Evolutionary conservation across 1,140 invertebrate genomes (phyloP).

Genomic region (Stegodyphus mimosarum): DNA sequence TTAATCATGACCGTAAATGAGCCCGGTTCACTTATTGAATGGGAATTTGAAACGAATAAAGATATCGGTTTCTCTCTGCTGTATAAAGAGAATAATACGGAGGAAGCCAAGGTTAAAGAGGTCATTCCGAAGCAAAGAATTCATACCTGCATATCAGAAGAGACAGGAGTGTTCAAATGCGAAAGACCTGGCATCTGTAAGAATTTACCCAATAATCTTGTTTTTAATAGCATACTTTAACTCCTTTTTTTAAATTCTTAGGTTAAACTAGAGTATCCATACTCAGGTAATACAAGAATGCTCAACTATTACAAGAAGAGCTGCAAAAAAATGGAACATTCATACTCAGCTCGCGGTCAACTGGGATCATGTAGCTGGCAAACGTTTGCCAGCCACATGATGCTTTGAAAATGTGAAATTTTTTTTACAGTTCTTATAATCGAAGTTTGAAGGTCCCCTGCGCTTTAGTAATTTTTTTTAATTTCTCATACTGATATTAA

Average conservation of each 20-base stretch:
- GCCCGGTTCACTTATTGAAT: slow-evolving; percentile 77
- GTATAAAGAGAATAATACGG: slow-evolving; percentile 70
- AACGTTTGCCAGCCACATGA: too few relatives aligned
- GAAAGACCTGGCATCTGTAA: slow-evolving; percentile 82
- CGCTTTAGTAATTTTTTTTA: too few relatives aligned
- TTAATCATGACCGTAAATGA: slow-evolving; percentile 75
- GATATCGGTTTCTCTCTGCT: slow-evolving; percentile 89
- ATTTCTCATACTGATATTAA: too few relatives aligned
- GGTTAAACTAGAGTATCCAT: not conserved
- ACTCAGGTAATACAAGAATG: too few relatives aligned
- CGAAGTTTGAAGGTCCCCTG: too few relatives aligned
- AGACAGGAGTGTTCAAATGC: slow-evolving; percentile 81
- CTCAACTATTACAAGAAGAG: too few relatives aligned
- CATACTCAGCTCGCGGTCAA: too few relatives aligned
- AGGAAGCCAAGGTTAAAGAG: slow-evolving; percentile 73
- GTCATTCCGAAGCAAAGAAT: slow-evolving; percentile 79
- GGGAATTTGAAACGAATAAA: slow-evolving; percentile 86
- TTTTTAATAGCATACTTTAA: not conserved
- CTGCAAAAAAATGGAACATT: too few relatives aligned
- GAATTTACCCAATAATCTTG: slow-evolving; percentile 63
- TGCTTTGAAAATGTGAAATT: too few relatives aligned
- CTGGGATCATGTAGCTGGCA: too few relatives aligned
- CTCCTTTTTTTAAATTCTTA: not conserved
- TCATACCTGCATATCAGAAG: slow-evolving; percentile 78
- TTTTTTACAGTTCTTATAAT: too few relatives aligned